Conservation (phyloP, 2,888 invertebrate genomes). For the Dryobotodes eremita region DNA sequence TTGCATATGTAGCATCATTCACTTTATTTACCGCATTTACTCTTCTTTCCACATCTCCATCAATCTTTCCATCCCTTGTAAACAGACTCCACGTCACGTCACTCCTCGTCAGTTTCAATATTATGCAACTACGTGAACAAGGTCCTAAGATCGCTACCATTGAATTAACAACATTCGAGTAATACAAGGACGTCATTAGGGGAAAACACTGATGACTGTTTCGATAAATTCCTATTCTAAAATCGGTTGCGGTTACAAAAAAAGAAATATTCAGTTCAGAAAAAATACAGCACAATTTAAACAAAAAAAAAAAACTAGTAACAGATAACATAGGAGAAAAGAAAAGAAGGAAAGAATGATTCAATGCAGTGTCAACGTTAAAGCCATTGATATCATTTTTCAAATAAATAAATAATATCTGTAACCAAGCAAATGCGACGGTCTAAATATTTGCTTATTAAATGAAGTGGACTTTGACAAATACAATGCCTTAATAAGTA, state of each 20-base stretch:
- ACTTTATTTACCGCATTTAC: too few relatives aligned
- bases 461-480: neutral
- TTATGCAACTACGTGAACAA: neutral
- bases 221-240: constrained; percentile 1
- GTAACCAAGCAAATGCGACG: neutral
- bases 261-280: too few relatives aligned
- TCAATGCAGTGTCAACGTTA: neutral
- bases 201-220: constrained; percentile 14
- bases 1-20: too few relatives aligned
- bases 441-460: neutral
- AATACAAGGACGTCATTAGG: neutral
- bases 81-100: too few relatives aligned
- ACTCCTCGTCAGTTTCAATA: neutral
- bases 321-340: too few relatives aligned
- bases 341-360: neutral
- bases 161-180: neutral
- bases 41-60: too few relatives aligned
- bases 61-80: too few relatives aligned
- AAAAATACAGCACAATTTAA: neutral
- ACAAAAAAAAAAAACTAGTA: too few relatives aligned
- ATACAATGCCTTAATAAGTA: neutral
- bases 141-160: neutral
- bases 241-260: constrained; percentile 16
- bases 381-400: too few relatives aligned
- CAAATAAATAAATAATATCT: neutral